phyloP scores from a whole-genome alignment of 2,113 vertebrate species.

The Crypturellus undulatus region DNA sequence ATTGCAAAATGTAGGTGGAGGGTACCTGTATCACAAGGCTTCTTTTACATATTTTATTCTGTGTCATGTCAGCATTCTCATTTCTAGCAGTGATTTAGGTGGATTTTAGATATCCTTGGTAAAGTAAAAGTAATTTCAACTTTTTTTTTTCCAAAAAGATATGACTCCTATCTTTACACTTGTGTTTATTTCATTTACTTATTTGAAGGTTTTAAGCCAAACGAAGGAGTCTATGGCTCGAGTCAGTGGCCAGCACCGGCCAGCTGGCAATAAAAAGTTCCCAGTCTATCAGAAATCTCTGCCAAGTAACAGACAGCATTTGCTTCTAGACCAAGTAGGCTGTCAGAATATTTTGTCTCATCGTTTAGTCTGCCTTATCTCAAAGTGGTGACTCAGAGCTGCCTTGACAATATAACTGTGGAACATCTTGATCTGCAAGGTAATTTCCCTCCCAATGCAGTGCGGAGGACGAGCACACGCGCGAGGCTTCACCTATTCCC shows the following conservation, averaged over 20 bases:
- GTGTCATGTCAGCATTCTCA: background rate
- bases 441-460: background rate
- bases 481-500: background rate
- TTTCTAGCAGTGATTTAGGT: background rate
- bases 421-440: constrained; percentile 9
- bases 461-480: fast-evolving
- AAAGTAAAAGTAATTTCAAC: background rate
- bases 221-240: background rate
- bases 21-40: background rate
- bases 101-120: background rate
- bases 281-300: background rate
- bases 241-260: background rate
- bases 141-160: background rate
- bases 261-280: background rate
- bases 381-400: constrained; percentile 30
- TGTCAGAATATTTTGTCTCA: constrained; percentile 34
- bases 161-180: background rate
- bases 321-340: background rate
- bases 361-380: constrained; percentile 18
- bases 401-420: background rate
- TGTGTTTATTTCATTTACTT: background rate
- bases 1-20: background rate
- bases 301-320: constrained; percentile 5
- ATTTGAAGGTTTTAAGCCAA: background rate
- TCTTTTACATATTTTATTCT: background rate